Conservation (phyloP, 2,113 vertebrate species). For the Pleuronectes platessa region DNA sequence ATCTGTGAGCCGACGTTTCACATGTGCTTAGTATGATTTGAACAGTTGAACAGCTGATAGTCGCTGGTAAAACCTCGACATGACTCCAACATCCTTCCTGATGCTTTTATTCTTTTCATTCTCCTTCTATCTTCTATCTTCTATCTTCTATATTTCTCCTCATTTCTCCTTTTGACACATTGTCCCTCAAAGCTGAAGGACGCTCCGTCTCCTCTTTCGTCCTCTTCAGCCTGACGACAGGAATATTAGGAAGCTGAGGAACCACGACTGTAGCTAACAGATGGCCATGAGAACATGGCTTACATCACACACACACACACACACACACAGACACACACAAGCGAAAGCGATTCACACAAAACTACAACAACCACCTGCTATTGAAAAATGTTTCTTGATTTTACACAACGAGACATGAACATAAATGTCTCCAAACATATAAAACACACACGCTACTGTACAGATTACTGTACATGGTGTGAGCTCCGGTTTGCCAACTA, state of each 20-base stretch:
- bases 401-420: conserved; percentile 10
- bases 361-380: conserved; percentile 55
- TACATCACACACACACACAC: conserved; percentile 45
- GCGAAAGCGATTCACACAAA: conserved; percentile 26
- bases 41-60: not conserved
- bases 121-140: too few species aligned
- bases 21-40: too few species aligned
- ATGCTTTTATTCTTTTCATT: not conserved
- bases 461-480: conserved; percentile 49
- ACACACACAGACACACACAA: conserved; percentile 13
- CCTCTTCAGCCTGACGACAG: not conserved
- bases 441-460: conserved; percentile 9
- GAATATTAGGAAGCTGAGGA: conserved; percentile 43
- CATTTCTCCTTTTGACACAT: not conserved
- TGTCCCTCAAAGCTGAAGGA: not conserved
- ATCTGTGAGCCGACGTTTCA: too few species aligned
- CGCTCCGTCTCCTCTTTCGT: conserved; percentile 1
- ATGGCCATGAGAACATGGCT: conserved; percentile 63
- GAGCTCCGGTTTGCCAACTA: conserved; percentile 32
- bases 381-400: conserved; percentile 48
- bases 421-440: not conserved
- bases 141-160: not conserved
- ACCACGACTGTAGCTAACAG: conserved; percentile 66
- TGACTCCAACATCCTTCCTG: not conserved
- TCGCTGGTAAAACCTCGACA: too few species aligned